These are phyloP conservation scores for Salmo trutta DNA, from an alignment of 2,797 vertebrate species.

Conservation along the genomic window DNA sequence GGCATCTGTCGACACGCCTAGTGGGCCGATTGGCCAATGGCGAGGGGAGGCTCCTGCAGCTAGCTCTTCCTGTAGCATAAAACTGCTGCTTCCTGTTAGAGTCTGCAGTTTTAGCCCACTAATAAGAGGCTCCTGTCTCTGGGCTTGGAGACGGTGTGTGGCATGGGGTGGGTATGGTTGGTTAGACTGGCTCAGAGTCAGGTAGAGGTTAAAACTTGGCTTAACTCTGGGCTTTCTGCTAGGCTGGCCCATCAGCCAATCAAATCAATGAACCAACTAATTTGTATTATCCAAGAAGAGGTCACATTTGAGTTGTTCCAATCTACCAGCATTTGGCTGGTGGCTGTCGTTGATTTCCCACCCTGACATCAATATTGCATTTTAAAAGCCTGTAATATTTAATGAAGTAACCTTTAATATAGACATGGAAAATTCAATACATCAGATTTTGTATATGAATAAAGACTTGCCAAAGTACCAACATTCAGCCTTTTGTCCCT, in stretches of 20 bases:
- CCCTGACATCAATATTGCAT: too few species aligned
- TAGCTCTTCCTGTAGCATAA: conserved; percentile 71
- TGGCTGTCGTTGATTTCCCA: too few species aligned
- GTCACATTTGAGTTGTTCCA: too few species aligned
- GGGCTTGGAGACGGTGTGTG: conserved; percentile 36
- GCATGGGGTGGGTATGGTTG: conserved; percentile 11
- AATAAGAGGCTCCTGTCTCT: conserved; percentile 71
- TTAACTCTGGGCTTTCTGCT: not conserved
- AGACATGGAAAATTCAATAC: too few species aligned
- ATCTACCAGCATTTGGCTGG: too few species aligned
- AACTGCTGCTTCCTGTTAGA: conserved; percentile 65
- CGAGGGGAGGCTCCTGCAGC: conserved; percentile 45
- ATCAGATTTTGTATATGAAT: too few species aligned
- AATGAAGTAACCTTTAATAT: too few species aligned
- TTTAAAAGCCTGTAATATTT: too few species aligned
- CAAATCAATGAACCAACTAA: not conserved
- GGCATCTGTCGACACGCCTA: conserved; percentile 44
- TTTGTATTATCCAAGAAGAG: too few species aligned
- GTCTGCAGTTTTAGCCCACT: conserved; percentile 43
- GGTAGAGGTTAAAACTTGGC: not conserved
- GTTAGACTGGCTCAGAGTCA: not conserved
- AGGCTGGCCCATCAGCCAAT: too few species aligned
- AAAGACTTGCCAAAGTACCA: too few species aligned
- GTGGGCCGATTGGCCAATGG: conserved; percentile 41
- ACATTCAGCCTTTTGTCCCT: too few species aligned